Evolutionary conservation across 2,888 invertebrate species (phyloP).

Genomic region (Liodrosophila aerea): DNA sequence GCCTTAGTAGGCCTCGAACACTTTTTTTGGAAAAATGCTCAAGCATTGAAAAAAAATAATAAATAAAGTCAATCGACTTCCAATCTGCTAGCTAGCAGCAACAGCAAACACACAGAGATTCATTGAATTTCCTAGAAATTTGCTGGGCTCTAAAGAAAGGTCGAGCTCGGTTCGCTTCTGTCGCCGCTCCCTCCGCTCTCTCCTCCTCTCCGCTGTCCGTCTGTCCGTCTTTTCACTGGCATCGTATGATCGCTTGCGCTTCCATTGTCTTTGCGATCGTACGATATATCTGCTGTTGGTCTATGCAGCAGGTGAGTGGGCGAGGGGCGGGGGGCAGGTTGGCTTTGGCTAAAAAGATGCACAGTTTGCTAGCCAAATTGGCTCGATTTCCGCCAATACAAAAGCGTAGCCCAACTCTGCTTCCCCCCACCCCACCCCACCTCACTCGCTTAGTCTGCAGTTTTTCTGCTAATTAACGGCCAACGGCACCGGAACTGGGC

Average conservation of each 20-base stretch:
- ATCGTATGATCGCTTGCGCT: conserved; percentile 30
- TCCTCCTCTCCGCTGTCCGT: background rate
- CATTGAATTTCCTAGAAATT: conserved; percentile 53
- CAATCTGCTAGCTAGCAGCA: too few relatives aligned
- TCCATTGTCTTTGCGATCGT: conserved; percentile 34
- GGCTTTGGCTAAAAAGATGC: conserved; percentile 33
- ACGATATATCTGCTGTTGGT: conserved; percentile 40
- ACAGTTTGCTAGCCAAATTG: conserved; percentile 50
- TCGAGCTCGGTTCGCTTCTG: conserved; percentile 36
- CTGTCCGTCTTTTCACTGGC: background rate
- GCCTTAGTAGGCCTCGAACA: too few relatives aligned
- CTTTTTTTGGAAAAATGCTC: too few relatives aligned
- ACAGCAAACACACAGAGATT: conserved; percentile 19
- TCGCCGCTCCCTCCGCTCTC: too few relatives aligned
- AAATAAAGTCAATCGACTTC: too few relatives aligned
- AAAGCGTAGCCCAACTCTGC: too few relatives aligned
- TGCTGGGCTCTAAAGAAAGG: conserved; percentile 36
- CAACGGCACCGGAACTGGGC: conserved; percentile 44
- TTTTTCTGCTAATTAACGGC: conserved; percentile 64
- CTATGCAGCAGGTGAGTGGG: conserved; percentile 61
- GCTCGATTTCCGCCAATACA: conserved; percentile 55
- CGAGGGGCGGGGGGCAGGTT: background rate
- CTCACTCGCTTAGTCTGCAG: conserved; percentile 46
- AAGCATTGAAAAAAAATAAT: too few relatives aligned
- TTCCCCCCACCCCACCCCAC: background rate